Evolutionary conservation across 2,113 vertebrate species (phyloP).

Genomic region (Chrysemys picta): DNA sequence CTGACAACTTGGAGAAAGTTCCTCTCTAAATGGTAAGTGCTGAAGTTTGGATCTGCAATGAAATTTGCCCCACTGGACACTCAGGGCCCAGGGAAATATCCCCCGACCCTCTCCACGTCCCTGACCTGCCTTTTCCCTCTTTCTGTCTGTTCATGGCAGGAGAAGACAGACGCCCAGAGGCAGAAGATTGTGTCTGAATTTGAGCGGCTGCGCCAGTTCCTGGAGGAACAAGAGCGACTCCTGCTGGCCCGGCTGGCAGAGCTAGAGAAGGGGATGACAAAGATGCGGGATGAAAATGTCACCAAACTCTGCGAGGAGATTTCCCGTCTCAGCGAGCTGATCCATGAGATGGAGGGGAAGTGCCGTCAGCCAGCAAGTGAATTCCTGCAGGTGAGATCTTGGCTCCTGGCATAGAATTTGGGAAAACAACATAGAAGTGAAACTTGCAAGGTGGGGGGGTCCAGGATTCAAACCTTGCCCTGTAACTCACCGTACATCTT

Average conservation of each 20-base stretch:
- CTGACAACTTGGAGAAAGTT: neutral
- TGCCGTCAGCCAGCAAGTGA: slow-evolving; percentile 42
- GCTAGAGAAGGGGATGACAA: slow-evolving; percentile 54
- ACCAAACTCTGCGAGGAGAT: slow-evolving; percentile 31
- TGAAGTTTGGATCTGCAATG: neutral
- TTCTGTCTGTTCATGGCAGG: neutral
- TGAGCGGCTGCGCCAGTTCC: slow-evolving; percentile 63
- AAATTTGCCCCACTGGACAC: neutral
- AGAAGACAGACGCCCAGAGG: slow-evolving; percentile 42
- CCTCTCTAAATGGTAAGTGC: neutral
- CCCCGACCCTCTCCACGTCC: neutral
- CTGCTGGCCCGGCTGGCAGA: slow-evolving; percentile 57
- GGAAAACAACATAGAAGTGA: neutral
- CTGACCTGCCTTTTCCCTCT: neutral
- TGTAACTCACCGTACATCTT: no score
- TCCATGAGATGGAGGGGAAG: slow-evolving; percentile 63
- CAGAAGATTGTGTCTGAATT: slow-evolving; percentile 47
- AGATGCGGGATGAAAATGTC: slow-evolving; percentile 46
- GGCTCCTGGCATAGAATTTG: neutral
- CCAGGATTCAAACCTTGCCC: neutral
- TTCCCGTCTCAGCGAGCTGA: slow-evolving; percentile 20
- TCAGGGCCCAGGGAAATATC: neutral
- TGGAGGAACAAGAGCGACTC: slow-evolving; percentile 64
- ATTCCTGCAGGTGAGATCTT: slow-evolving; percentile 65
- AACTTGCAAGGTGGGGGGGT: no score